phyloP scores from a whole-genome alignment of 2,797 vertebrate genomes.

The Periparus ater region DNA sequence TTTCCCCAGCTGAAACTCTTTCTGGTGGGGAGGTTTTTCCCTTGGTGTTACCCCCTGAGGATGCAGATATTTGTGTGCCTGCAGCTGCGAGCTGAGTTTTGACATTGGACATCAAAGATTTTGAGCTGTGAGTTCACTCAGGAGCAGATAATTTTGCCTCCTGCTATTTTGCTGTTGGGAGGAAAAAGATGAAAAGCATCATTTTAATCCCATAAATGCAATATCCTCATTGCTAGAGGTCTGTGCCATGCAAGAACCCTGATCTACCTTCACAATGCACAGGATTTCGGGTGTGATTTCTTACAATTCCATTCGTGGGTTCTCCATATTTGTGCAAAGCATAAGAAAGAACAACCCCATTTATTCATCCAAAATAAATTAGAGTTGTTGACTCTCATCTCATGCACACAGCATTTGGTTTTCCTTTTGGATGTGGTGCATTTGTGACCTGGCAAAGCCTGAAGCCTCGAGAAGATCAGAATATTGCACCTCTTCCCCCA shows the following conservation, averaged over 20 bases:
- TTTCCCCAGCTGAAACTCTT: not conserved
- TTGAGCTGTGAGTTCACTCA: not conserved
- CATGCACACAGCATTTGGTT: not conserved
- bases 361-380: not conserved
- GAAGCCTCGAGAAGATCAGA: not conserved
- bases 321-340: not conserved
- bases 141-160: slow-evolving; percentile 29
- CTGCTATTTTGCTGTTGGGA: not conserved
- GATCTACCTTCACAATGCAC: not conserved
- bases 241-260: not conserved
- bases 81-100: not conserved
- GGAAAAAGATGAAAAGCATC: not conserved
- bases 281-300: not conserved
- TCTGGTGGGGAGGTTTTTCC: not conserved
- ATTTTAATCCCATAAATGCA: slow-evolving; percentile 37
- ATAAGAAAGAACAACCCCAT: not conserved
- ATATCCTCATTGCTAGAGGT: not conserved
- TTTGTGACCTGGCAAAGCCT: not conserved
- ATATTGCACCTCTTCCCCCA: not conserved
- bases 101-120: not conserved
- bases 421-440: not conserved
- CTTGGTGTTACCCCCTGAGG: not conserved
- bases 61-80: not conserved
- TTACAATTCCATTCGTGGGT: not conserved
- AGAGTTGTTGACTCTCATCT: not conserved